A percentile compares a stretch with the other conserved stretches of the same genome.
Conservation (phyloP, 2,797 vertebrate species). For the Cossypha niveicapilla region DNA sequence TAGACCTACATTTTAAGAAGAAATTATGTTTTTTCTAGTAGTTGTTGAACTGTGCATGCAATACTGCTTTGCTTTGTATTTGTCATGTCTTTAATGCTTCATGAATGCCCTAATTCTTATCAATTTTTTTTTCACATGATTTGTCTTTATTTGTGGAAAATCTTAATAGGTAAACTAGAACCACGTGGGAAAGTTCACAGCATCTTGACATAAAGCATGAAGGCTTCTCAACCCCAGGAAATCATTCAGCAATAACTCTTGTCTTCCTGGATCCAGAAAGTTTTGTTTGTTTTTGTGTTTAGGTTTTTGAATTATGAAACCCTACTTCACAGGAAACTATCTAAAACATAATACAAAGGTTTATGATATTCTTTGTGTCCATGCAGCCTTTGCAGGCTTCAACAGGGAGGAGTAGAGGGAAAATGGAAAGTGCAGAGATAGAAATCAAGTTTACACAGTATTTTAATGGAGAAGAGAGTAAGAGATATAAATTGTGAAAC, state of each 20-base stretch:
- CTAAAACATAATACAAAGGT: neutral
- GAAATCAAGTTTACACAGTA: neutral
- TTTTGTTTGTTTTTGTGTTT: neutral
- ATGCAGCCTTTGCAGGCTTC: neutral
- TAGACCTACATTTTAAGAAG: neutral
- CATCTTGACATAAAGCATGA: neutral
- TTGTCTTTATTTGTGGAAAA: neutral
- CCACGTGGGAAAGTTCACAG: neutral
- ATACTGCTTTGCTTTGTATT: neutral
- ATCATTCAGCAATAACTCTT: neutral
- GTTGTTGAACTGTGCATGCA: neutral
- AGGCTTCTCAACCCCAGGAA: neutral
- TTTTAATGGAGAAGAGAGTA: neutral
- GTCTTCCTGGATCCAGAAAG: neutral
- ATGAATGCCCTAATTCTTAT: neutral
- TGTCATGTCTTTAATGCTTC: neutral
- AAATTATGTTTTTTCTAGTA: neutral
- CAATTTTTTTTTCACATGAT: neutral
- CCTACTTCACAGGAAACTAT: neutral
- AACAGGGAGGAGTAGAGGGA: neutral
- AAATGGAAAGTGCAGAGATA: neutral
- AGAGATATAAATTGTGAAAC: neutral
- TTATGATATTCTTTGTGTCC: neutral
- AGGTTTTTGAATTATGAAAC: neutral
- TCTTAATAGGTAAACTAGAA: neutral